A percentile compares a stretch with the other conserved stretches of the same genome.
phyloP scores from a whole-genome alignment of 2,797 vertebrate species.

The Smutsia temminckii region DNA sequence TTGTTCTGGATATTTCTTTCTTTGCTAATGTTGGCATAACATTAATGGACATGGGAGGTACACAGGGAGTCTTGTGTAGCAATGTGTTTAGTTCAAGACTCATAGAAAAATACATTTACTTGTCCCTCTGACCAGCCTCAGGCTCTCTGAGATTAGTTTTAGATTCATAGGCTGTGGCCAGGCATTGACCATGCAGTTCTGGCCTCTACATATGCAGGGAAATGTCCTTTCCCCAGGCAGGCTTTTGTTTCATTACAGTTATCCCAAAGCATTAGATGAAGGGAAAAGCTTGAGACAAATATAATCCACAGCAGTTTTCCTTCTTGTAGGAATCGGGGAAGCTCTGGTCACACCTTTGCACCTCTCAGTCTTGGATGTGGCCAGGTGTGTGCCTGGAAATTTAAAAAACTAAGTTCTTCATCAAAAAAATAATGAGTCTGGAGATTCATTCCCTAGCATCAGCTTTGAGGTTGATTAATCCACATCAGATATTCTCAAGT shows the following conservation, averaged over 20 bases:
- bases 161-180: slow-evolving; percentile 86
- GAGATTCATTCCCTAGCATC: background rate
- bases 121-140: slow-evolving; percentile 81
- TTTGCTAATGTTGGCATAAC: slow-evolving; percentile 76
- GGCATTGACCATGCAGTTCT: slow-evolving; percentile 83
- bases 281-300: slow-evolving; percentile 78
- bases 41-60: slow-evolving; percentile 70
- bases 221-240: slow-evolving; percentile 82
- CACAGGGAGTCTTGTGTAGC: slow-evolving; percentile 75
- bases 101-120: slow-evolving; percentile 81
- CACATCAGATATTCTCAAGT: background rate
- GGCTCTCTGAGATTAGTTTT: slow-evolving; percentile 88
- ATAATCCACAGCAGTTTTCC: slow-evolving; percentile 52
- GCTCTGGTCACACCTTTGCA: background rate
- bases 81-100: slow-evolving; percentile 79
- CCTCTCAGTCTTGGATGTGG: background rate
- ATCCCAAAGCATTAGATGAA: slow-evolving; percentile 76
- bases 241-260: slow-evolving; percentile 79
- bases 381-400: background rate
- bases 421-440: background rate
- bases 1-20: slow-evolving; percentile 54
- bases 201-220: slow-evolving; percentile 79
- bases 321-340: background rate
- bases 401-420: background rate
- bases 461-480: background rate